A percentile compares a stretch with the other conserved stretches of the same genome.
phyloP scores from a whole-genome alignment of 2,797 vertebrate genomes.

The Hemitrygon akajei region DNA sequence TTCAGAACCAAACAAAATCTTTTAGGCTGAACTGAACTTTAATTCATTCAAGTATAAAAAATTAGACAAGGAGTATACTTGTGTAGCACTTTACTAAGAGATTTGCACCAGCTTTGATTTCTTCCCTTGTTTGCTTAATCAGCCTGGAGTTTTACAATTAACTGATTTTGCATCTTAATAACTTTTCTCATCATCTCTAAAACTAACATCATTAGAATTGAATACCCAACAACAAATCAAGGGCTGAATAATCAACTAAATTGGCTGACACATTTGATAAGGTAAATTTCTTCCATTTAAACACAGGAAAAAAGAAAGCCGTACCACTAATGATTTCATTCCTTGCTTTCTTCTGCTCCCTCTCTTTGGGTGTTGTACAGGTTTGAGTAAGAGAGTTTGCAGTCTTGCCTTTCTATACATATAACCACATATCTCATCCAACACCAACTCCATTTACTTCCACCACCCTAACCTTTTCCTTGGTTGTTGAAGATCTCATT shows the following conservation, averaged over 20 bases:
- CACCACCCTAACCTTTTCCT: not conserved
- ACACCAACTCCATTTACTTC: not conserved
- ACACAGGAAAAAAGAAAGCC: not conserved
- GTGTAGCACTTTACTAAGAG: not conserved
- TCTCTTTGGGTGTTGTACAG: not conserved
- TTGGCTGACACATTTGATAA: not conserved
- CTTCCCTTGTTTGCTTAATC: constrained; percentile 4
- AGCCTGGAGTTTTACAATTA: constrained; percentile 11
- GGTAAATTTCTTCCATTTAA: not conserved
- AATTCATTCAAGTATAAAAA: constrained; percentile 2
- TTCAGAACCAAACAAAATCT: not conserved
- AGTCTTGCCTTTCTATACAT: not conserved
- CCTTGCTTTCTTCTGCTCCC: too few relatives aligned
- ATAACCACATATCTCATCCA: not conserved
- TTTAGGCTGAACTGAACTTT: not conserved
- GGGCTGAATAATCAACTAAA: not conserved
- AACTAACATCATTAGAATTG: not conserved
- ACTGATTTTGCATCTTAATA: constrained; percentile 8
- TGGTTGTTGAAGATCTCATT: not conserved
- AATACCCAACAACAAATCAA: not conserved
- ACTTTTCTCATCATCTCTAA: not conserved
- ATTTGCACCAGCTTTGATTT: constrained; percentile 6
- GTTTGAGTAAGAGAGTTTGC: not conserved
- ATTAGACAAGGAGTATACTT: not conserved
- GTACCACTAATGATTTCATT: too few relatives aligned